phyloP scores from a whole-genome alignment of 1,140 invertebrate species.

The Mizuhopecten yessoensis region DNA sequence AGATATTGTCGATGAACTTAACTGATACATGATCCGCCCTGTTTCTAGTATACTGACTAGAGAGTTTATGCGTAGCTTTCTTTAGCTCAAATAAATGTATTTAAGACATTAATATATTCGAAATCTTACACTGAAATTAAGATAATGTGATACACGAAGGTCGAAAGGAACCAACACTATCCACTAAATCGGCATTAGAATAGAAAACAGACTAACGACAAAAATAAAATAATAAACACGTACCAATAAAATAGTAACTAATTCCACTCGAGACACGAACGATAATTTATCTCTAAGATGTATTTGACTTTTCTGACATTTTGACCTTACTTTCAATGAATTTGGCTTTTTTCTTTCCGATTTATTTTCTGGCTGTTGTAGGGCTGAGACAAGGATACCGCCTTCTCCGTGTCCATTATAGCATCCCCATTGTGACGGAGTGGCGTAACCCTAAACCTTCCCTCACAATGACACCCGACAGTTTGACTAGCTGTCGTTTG shows the following conservation, averaged over 20 bases:
- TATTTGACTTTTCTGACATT: not conserved
- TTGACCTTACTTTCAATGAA: not conserved
- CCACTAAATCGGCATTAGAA: not conserved
- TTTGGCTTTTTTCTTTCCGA: not conserved
- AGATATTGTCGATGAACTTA: no score
- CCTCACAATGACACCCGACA: not conserved
- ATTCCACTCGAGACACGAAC: not conserved
- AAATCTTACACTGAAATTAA: conserved; percentile 10
- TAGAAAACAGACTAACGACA: not conserved
- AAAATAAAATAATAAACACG: not conserved
- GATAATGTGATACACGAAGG: not conserved
- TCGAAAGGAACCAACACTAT: not conserved
- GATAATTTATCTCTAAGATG: conserved; percentile 1
- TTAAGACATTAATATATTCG: not conserved
- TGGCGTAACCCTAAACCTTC: not conserved
- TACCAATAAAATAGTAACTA: conserved; percentile 18
- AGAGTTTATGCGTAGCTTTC: no score
- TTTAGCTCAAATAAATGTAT: no score
- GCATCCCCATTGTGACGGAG: not conserved
- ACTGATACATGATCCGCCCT: no score
- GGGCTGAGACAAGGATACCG: not conserved
- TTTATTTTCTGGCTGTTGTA: not conserved
- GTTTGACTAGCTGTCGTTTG: conserved; percentile 31
- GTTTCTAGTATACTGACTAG: no score
- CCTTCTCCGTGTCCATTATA: not conserved